These are phyloP conservation scores for Rousettus madagascariensis DNA, from an alignment of 2,797 vertebrate species.

Conservation along the genomic window DNA sequence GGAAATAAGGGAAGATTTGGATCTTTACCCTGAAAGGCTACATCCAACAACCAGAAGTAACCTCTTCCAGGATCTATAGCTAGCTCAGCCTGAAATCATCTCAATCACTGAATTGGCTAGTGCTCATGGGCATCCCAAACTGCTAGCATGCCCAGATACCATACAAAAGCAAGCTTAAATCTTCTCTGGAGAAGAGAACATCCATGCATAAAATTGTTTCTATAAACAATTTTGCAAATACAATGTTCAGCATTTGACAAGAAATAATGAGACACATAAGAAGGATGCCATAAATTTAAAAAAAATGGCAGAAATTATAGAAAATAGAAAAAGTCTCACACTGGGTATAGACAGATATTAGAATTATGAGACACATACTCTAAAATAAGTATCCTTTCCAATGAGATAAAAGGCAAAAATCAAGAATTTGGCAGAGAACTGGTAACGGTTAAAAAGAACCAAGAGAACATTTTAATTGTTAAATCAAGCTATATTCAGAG, in stretches of 20 bases:
- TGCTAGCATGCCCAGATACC: neutral
- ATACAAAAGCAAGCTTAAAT: slow-evolving; percentile 8
- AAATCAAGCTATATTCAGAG: too few species aligned
- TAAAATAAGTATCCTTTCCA: neutral
- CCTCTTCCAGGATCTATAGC: neutral
- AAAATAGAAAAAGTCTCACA: slow-evolving; percentile 25
- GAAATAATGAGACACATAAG: slow-evolving; percentile 23
- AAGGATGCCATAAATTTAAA: neutral
- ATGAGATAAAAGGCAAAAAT: slow-evolving; percentile 26
- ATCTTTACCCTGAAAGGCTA: neutral
- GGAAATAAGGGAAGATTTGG: neutral
- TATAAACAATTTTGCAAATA: slow-evolving; percentile 22
- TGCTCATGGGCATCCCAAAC: neutral
- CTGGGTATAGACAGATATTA: neutral
- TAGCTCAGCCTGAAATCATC: slow-evolving; percentile 1
- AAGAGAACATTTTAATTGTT: neutral
- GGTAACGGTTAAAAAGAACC: neutral
- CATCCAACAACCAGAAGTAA: neutral
- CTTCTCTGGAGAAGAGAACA: neutral
- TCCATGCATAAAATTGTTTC: slow-evolving; percentile 20
- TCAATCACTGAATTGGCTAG: neutral
- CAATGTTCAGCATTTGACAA: neutral
- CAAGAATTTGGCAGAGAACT: neutral
- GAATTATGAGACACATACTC: slow-evolving; percentile 17
- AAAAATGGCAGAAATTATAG: slow-evolving; percentile 31